phyloP scores from a whole-genome alignment of 2,888 invertebrate genomes.

The Eupithecia inturbata region DNA sequence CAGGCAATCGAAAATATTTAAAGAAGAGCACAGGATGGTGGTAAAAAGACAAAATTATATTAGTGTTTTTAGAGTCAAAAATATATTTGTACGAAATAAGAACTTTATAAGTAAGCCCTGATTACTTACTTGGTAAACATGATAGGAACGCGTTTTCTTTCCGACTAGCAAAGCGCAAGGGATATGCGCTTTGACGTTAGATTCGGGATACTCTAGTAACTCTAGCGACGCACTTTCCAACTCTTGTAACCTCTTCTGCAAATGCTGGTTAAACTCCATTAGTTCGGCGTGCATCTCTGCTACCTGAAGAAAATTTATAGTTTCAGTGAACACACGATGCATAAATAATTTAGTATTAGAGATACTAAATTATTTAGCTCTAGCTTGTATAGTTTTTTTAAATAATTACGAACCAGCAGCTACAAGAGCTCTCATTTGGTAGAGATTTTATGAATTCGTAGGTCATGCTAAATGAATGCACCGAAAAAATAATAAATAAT shows the following conservation, averaged over 20 bases:
- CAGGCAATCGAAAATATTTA: not conserved
- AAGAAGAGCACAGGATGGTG: not conserved
- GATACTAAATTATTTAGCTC: too few relatives aligned
- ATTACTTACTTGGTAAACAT: slow-evolving; percentile 92
- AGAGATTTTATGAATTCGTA: too few relatives aligned
- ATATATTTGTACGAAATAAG: not conserved
- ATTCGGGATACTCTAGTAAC: slow-evolving; percentile 69
- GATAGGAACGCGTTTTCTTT: slow-evolving; percentile 89
- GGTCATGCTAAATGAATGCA: too few relatives aligned
- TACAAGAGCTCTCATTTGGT: too few relatives aligned
- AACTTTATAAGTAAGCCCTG: not conserved
- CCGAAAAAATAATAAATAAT: too few relatives aligned
- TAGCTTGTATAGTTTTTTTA: too few relatives aligned
- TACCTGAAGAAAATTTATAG: slow-evolving; percentile 81
- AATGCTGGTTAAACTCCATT: slow-evolving; percentile 94
- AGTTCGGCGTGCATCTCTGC: slow-evolving; percentile 97
- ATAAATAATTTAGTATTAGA: not conserved
- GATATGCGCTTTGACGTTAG: slow-evolving; percentile 92
- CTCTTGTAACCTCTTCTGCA: slow-evolving; percentile 88
- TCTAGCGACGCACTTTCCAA: slow-evolving; percentile 70
- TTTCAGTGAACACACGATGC: not conserved
- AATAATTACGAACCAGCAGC: too few relatives aligned
- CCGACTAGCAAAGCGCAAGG: slow-evolving; percentile 91
- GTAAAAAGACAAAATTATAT: too few relatives aligned
- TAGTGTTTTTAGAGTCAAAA: not conserved